These are phyloP conservation scores for Zophobas morio DNA, from an alignment of 1,140 invertebrate genomes.

Conservation along the genomic window DNA sequence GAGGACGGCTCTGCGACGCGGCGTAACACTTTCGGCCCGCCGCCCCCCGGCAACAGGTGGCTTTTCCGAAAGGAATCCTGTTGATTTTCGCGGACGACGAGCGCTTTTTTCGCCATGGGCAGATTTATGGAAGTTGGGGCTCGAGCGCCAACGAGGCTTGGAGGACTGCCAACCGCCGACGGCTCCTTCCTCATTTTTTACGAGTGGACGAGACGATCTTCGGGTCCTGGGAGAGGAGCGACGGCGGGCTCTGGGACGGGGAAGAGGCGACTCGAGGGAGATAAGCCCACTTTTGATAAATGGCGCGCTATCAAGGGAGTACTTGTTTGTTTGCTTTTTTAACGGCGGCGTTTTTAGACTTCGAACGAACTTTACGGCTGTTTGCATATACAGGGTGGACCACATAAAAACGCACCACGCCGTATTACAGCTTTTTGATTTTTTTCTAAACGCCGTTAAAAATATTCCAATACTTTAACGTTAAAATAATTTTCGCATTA, in stretches of 20 bases:
- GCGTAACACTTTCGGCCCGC: constrained; percentile 64
- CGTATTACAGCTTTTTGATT: neutral
- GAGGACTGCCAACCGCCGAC: neutral
- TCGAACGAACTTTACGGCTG: too few species aligned
- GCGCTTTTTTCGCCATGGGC: neutral
- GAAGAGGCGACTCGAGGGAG: neutral
- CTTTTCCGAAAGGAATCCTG: constrained; percentile 49
- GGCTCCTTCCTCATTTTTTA: constrained; percentile 7
- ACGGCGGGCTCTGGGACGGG: neutral
- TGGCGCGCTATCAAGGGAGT: neutral
- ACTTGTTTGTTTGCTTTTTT: neutral
- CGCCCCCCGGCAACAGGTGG: constrained; percentile 48
- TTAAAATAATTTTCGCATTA: too few species aligned
- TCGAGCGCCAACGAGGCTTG: neutral
- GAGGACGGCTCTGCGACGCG: constrained; percentile 67
- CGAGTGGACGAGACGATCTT: neutral
- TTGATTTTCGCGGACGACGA: constrained; percentile 19
- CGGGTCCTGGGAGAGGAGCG: neutral
- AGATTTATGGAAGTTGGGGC: neutral
- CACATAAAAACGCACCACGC: too few species aligned
- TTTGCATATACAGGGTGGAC: neutral
- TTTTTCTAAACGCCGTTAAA: neutral
- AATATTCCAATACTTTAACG: neutral
- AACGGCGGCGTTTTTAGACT: neutral
- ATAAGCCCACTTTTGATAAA: neutral